Conservation (phyloP, 2,797 vertebrate genomes). For the Spinus olivaceus region DNA sequence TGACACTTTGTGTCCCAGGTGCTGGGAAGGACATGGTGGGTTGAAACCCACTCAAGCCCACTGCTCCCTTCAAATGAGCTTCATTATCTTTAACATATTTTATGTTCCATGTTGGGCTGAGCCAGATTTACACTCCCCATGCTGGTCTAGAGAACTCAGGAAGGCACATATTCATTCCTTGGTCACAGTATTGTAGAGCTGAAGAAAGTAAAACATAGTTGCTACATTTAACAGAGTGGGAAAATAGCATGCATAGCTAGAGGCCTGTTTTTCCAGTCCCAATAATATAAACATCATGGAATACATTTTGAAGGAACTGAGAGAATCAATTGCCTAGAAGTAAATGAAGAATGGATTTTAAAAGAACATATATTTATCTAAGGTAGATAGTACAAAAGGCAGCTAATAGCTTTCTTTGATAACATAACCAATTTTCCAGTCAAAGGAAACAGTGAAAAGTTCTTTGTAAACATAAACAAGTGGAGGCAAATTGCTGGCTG, state of each 20-base stretch:
- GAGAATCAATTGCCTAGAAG: constrained; percentile 9
- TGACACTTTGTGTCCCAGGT: not conserved
- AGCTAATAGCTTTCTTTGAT: constrained; percentile 30
- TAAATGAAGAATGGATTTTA: constrained; percentile 15
- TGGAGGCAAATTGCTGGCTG: constrained; percentile 2
- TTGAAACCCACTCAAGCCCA: not conserved
- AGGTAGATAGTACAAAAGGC: constrained; percentile 17
- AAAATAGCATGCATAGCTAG: rapidly evolving
- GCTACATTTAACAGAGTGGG: not conserved
- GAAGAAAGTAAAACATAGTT: not conserved
- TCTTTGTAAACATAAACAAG: constrained; percentile 38
- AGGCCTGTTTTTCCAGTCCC: not conserved
- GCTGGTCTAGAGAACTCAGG: not conserved
- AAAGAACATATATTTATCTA: constrained; percentile 1
- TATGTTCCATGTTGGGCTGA: not conserved
- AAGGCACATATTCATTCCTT: not conserved
- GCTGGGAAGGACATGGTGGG: not conserved
- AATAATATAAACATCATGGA: not conserved
- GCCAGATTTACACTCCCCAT: not conserved
- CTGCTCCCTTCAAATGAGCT: not conserved
- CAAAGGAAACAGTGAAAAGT: constrained; percentile 1
- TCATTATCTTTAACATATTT: not conserved
- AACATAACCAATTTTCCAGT: constrained; percentile 34
- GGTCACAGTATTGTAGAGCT: not conserved
- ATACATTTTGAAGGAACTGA: not conserved